A percentile compares a stretch with the other conserved stretches of the same genome.
phyloP scores from a whole-genome alignment of 30 jellyfish, hydroid and myxozoan genomes.

The Sanderia malayensis region DNA sequence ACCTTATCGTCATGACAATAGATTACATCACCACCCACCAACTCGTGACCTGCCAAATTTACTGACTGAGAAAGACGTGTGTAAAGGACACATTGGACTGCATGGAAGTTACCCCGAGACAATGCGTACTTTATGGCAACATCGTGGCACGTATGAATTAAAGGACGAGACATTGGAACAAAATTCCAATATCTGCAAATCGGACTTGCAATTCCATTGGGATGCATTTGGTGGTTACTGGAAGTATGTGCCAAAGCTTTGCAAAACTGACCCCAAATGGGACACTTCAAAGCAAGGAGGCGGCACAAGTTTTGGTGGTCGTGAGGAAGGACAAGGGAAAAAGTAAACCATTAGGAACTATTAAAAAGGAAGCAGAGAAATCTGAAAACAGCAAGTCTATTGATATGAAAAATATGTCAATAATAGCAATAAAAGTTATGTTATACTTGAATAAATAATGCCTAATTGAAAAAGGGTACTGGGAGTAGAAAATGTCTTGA shows the following conservation, averaged over 20 bases:
- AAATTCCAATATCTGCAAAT: slow-evolving; percentile 11
- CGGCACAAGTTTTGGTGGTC: slow-evolving; percentile 46
- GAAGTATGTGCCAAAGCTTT: slow-evolving; percentile 57
- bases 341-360: not conserved
- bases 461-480: no score
- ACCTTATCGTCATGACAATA: slow-evolving; percentile 35
- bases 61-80: slow-evolving; percentile 30
- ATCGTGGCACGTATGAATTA: slow-evolving; percentile 7
- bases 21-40: slow-evolving; percentile 59
- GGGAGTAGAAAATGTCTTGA: no score
- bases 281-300: slow-evolving; percentile 57
- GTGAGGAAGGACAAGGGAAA: slow-evolving; percentile 51
- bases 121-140: slow-evolving; percentile 71
- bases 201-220: slow-evolving; percentile 31
- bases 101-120: slow-evolving; percentile 79
- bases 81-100: slow-evolving; percentile 53
- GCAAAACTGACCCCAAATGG: slow-evolving; percentile 66
- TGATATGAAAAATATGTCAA: no score
- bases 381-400: no score
- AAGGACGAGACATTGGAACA: not conserved
- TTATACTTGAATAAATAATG: no score
- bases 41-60: slow-evolving; percentile 24
- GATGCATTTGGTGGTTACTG: slow-evolving; percentile 11
- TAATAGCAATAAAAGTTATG: no score
- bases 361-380: no score